Evolutionary conservation across 2,797 vertebrate genomes (phyloP).

Genomic region (Distichodus sexfasciatus): DNA sequence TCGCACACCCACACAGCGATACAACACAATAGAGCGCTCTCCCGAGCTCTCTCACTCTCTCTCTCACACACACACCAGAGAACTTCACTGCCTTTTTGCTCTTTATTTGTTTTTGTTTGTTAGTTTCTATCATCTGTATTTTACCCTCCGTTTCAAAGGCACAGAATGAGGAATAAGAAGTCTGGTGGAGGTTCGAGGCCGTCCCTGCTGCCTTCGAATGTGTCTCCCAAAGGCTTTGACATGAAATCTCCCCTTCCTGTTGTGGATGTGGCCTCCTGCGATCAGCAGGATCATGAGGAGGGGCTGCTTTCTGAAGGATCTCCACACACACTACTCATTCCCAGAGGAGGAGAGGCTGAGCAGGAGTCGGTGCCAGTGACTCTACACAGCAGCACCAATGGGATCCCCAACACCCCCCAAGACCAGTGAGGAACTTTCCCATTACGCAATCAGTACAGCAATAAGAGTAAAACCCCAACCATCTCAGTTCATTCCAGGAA

Average conservation of each 20-base stretch:
- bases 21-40: not conserved
- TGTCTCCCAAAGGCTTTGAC: conserved; percentile 79
- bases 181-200: conserved; percentile 80
- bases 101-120: not conserved
- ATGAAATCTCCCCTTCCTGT: conserved; percentile 73
- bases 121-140: not conserved
- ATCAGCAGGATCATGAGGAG: conserved; percentile 75
- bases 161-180: conserved; percentile 94
- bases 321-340: conserved; percentile 80
- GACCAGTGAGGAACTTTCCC: conserved; percentile 64
- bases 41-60: not conserved
- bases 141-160: conserved; percentile 64
- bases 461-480: no score
- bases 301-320: conserved; percentile 71
- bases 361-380: conserved; percentile 82
- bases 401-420: conserved; percentile 62
- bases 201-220: conserved; percentile 73
- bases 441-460: no score
- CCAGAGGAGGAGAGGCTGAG: conserved; percentile 78
- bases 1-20: not conserved
- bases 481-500: no score
- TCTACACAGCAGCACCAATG: conserved; percentile 74
- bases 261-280: conserved; percentile 69
- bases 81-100: not conserved
- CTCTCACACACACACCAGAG: not conserved